A percentile compares a stretch with the other conserved stretches of the same genome.
phyloP scores from a whole-genome alignment of 2,888 invertebrate species.

The Amphipyra tragopoginis region DNA sequence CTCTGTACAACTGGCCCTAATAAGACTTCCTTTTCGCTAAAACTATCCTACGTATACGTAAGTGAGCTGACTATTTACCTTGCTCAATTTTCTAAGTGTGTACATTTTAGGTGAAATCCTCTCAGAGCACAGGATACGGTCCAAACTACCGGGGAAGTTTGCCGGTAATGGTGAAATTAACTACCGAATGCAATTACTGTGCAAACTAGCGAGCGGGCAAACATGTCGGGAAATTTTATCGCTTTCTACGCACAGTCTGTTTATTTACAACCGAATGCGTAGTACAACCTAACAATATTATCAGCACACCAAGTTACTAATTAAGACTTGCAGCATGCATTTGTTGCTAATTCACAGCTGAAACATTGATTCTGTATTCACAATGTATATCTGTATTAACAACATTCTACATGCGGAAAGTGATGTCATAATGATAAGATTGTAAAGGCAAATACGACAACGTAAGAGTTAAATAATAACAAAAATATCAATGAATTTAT shows the following conservation, averaged over 20 bases:
- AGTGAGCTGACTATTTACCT: slow-evolving; percentile 17
- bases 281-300: slow-evolving; percentile 62
- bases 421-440: slow-evolving; percentile 7
- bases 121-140: slow-evolving; percentile 54
- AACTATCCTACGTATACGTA: slow-evolving; percentile 19
- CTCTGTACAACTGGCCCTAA: slow-evolving; percentile 54
- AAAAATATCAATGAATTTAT: slow-evolving; percentile 9
- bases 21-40: slow-evolving; percentile 52
- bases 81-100: slow-evolving; percentile 7
- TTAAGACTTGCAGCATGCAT: slow-evolving; percentile 50
- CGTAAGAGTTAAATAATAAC: slow-evolving; percentile 11
- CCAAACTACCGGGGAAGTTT: slow-evolving; percentile 66
- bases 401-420: slow-evolving; percentile 7
- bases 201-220: slow-evolving; percentile 63
- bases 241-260: slow-evolving; percentile 74
- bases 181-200: slow-evolving; percentile 73
- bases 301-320: slow-evolving; percentile 46
- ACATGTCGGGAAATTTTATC: slow-evolving; percentile 73
- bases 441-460: slow-evolving; percentile 14
- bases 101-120: slow-evolving; percentile 34
- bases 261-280: slow-evolving; percentile 68
- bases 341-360: slow-evolving; percentile 15
- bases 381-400: slow-evolving; percentile 8
- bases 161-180: slow-evolving; percentile 72
- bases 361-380: slow-evolving; percentile 10